Percentiles rank a stretch among this genome's conserved stretches.
phyloP scores from a whole-genome alignment of 2,113 vertebrate genomes.

The Lycaon pictus region DNA sequence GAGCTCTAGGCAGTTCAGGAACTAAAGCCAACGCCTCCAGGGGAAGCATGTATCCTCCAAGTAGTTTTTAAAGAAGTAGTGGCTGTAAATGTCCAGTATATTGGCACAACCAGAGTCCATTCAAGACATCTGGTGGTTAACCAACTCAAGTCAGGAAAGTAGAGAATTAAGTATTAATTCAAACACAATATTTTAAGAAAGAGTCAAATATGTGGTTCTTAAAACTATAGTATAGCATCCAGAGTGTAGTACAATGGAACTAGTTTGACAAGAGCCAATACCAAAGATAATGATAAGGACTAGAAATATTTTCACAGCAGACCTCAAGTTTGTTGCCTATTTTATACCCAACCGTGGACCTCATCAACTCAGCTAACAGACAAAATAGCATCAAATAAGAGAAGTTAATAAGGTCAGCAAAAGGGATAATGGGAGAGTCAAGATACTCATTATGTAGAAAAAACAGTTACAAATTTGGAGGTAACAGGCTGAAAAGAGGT shows the following conservation, averaged over 20 bases:
- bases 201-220: neutral
- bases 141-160: neutral
- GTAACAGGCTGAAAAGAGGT: neutral
- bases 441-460: neutral
- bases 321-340: neutral
- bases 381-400: neutral
- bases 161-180: neutral
- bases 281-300: neutral
- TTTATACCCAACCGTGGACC: neutral
- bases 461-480: neutral
- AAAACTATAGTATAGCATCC: neutral
- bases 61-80: neutral
- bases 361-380: neutral
- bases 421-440: neutral
- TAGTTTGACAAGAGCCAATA: neutral
- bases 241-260: neutral
- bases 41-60: neutral
- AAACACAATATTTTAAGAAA: neutral
- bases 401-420: constrained; percentile 29
- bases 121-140: neutral
- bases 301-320: neutral
- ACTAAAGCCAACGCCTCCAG: neutral
- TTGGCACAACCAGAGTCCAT: neutral
- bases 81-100: neutral
- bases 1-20: neutral